Base-by-base conservation (phyloP, 2,797 vertebrate species). In the Alfaro cultratus region DNA sequence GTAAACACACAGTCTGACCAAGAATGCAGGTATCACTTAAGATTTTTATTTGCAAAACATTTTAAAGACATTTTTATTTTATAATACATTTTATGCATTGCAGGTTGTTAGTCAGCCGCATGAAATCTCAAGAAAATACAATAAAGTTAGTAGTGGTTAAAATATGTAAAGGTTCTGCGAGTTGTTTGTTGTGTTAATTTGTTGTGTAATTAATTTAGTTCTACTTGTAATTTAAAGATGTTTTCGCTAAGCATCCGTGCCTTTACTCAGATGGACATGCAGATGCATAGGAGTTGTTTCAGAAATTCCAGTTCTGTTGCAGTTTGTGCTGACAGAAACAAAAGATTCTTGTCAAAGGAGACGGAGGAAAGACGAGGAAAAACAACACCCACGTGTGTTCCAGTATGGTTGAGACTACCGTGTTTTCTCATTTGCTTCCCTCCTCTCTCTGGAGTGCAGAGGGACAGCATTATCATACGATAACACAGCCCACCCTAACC, bases 381-480 rank as follows among this genome's bases (percentile, higher is more conserved):
- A 76, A 85, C 75, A 68, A 76, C 84, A 80, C 82, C 86, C 86
- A 88, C 78, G 74, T 88, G 86, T 85, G 86, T 79, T 76, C 76
- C 78, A 72, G 77, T 76, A 80, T 85, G 79, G 77, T 78, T 57
- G 76, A 80, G 87, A 78, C 83, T 86, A 79, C 77, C 82, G 85
- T 86, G 78, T 84, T 75, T 73, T 85, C 75, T 89, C 73, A 53
- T 82, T 84, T 83, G 77, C 81, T 84, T 89, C 83, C 82, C 84
- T 85, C 78, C 29, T 78, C 78, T 80, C 73, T 82, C 79, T 78
- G 83, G 87, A 91, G 91, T 91, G 87, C 89, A 90, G 89, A 91
- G 95, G 93, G 88, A 92, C 96, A 95, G 93, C 95, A 98, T 98
- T 98, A 97, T 97, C 96, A 97, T 97, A 98, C 97, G 96, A 97